phyloP scores from a whole-genome alignment of 2,797 vertebrate species.

The Poecilia wingei region DNA sequence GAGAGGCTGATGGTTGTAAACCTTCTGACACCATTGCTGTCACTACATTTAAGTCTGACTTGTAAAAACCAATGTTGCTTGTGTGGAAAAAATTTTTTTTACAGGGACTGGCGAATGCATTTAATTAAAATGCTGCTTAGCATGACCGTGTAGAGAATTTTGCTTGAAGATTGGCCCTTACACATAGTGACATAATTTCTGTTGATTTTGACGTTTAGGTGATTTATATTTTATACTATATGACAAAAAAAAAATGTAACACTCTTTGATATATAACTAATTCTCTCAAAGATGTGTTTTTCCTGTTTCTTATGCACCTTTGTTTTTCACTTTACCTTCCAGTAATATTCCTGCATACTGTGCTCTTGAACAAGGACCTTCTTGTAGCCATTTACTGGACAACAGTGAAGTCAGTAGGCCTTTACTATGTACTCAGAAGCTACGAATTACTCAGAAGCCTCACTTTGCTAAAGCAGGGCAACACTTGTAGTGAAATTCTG shows the following conservation, averaged over 20 bases:
- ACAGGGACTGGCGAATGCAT: slow-evolving; percentile 28
- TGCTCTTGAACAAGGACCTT: neutral
- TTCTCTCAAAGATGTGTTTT: neutral
- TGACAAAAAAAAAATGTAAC: neutral
- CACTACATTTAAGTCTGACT: slow-evolving; percentile 24
- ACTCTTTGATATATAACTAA: neutral
- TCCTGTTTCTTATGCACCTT: neutral
- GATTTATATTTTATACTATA: neutral
- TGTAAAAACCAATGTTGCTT: slow-evolving; percentile 33
- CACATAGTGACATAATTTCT: neutral
- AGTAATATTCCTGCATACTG: neutral
- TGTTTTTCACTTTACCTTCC: neutral
- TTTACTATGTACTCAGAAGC: neutral
- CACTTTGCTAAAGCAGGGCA: neutral
- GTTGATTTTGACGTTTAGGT: neutral
- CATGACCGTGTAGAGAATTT: neutral
- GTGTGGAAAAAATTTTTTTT: slow-evolving; percentile 21
- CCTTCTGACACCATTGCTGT: slow-evolving; percentile 46
- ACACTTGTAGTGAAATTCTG: too few relatives aligned
- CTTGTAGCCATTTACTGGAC: neutral
- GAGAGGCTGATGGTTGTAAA: slow-evolving; percentile 64
- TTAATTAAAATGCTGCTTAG: slow-evolving; percentile 36
- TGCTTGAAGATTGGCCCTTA: neutral
- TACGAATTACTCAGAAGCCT: neutral
- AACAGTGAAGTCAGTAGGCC: neutral